phyloP scores from a whole-genome alignment of 2,113 vertebrate species.

The Numenius arquata region DNA sequence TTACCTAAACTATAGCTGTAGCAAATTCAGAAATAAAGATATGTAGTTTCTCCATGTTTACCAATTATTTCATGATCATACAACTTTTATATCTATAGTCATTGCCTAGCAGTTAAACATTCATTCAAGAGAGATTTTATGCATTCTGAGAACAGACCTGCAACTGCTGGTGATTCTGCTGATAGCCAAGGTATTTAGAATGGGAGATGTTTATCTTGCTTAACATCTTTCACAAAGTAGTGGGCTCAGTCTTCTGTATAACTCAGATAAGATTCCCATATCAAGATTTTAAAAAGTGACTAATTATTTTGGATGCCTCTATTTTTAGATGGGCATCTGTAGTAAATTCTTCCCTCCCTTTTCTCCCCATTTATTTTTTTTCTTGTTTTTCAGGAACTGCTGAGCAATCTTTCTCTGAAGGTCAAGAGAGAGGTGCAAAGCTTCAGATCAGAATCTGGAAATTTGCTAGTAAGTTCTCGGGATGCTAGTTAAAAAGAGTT shows the following conservation, averaged over 20 bases:
- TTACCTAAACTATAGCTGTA: not conserved
- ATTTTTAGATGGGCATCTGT: not conserved
- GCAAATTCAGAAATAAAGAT: constrained; percentile 1
- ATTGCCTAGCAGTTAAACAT: not conserved
- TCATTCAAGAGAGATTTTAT: not conserved
- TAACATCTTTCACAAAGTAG: not conserved
- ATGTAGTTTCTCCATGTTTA: not conserved
- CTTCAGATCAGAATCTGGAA: not conserved
- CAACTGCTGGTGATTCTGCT: not conserved
- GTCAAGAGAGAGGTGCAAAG: not conserved
- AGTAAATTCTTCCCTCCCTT: not conserved
- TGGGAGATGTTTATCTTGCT: not conserved
- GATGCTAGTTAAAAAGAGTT: not conserved
- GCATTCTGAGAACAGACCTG: not conserved
- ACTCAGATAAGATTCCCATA: not conserved
- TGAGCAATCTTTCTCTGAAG: not conserved
- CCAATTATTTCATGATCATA: not conserved
- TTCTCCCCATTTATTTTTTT: not conserved
- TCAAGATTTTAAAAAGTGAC: not conserved
- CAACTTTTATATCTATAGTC: not conserved
- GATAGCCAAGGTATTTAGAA: not conserved
- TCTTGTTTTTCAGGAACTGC: not conserved
- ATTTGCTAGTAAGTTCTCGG: not conserved
- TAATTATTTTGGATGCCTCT: not conserved
- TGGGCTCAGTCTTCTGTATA: not conserved